phyloP scores from a whole-genome alignment of 2,113 vertebrate genomes.

The Catharus minimus region DNA sequence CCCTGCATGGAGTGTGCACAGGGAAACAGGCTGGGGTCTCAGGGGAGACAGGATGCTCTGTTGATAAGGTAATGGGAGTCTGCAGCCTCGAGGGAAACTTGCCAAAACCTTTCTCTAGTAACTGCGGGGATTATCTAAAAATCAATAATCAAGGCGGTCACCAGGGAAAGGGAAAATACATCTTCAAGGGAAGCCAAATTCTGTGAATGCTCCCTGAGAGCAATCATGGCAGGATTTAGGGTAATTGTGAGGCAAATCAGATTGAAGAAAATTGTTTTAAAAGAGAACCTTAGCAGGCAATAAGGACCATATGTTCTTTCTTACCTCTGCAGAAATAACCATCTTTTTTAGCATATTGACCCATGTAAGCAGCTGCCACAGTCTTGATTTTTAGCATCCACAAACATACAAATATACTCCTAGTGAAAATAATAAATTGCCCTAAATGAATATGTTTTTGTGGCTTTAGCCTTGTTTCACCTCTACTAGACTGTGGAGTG shows the following conservation, averaged over 20 bases:
- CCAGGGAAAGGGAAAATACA: background rate
- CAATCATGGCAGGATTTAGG: constrained; percentile 29
- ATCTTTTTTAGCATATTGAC: background rate
- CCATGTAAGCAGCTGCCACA: background rate
- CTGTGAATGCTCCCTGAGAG: background rate
- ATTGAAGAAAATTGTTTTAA: constrained; percentile 30
- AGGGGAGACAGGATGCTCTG: constrained; percentile 18
- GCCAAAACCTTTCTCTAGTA: constrained; percentile 20
- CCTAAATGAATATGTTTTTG: background rate
- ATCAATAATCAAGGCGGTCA: background rate
- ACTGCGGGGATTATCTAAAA: constrained; percentile 29
- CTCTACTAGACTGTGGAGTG: background rate
- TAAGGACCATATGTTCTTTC: background rate
- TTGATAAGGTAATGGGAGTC: constrained; percentile 9
- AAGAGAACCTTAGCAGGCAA: background rate
- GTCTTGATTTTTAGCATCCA: background rate
- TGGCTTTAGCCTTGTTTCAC: background rate
- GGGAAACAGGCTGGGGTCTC: background rate
- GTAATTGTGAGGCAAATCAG: constrained; percentile 48
- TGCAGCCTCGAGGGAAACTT: constrained; percentile 21
- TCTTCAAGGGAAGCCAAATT: constrained; percentile 26
- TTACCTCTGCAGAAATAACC: background rate
- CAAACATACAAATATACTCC: background rate
- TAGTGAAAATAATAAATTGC: background rate
- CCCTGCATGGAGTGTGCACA: background rate